Conservation (phyloP, 2,888 invertebrate genomes). For the Lingula anatina region DNA sequence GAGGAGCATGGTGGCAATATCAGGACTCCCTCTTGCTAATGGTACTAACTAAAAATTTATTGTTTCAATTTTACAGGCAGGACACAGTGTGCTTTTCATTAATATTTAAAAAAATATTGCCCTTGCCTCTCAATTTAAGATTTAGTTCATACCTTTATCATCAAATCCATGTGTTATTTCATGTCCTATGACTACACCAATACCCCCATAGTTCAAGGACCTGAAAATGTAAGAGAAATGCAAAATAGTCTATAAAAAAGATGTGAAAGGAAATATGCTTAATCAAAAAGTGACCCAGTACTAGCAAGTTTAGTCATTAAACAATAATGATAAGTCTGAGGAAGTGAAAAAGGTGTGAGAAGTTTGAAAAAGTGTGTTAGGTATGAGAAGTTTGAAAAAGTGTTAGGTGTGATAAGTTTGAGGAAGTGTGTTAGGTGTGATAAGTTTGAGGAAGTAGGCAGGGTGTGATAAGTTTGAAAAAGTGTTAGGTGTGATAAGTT, state of each 20-base stretch:
- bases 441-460: too few relatives aligned
- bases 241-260: background rate
- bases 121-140: too few relatives aligned
- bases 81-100: too few relatives aligned
- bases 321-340: background rate
- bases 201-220: conserved; percentile 91
- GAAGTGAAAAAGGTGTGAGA: background rate
- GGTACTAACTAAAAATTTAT: background rate
- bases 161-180: conserved; percentile 95
- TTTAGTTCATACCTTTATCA: conserved; percentile 58
- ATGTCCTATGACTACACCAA: conserved; percentile 98
- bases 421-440: too few relatives aligned
- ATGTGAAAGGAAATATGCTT: background rate
- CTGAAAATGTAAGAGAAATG: conserved; percentile 35
- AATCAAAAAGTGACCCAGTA: background rate
- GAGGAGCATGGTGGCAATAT: too few relatives aligned
- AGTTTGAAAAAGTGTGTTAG: background rate
- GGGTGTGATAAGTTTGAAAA: too few relatives aligned
- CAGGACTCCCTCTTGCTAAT: too few relatives aligned
- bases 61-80: too few relatives aligned
- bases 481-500: too few relatives aligned
- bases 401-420: too few relatives aligned
- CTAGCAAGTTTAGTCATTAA: background rate
- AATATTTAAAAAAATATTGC: too few relatives aligned
- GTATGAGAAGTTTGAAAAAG: too few relatives aligned